A percentile compares a stretch with the other conserved stretches of the same genome.
Evolutionary conservation across 2,797 vertebrate species (phyloP).

Genomic region (Anguilla pacifica): DNA sequence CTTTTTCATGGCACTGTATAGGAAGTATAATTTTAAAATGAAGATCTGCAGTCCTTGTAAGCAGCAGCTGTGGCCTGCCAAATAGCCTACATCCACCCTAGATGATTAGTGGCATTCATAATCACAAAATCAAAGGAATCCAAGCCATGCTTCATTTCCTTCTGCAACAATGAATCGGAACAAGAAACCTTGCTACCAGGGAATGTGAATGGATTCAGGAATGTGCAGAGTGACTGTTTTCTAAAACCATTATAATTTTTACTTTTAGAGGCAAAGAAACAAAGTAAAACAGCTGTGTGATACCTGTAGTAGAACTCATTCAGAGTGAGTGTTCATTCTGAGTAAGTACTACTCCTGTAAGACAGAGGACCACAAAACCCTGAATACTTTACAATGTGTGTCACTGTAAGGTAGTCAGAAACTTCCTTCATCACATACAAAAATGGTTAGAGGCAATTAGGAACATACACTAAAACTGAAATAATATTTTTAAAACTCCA

Average conservation of each 20-base stretch:
- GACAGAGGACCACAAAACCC: too few species aligned
- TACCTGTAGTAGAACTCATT: background rate
- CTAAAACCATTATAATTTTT: background rate
- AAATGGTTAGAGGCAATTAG: too few species aligned
- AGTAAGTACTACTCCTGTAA: too few species aligned
- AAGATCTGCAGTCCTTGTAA: background rate
- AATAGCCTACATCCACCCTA: background rate
- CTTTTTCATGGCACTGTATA: too few species aligned
- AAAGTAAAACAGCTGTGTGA: background rate
- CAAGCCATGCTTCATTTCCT: background rate
- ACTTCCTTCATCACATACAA: too few species aligned
- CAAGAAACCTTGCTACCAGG: background rate
- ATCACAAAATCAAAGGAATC: background rate
- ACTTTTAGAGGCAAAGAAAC: background rate
- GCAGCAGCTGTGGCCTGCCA: slow-evolving; percentile 2
- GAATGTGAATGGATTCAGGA: background rate
- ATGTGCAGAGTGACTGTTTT: background rate
- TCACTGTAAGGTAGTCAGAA: too few species aligned
- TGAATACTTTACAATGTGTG: too few species aligned
- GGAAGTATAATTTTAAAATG: background rate
- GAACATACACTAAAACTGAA: too few species aligned
- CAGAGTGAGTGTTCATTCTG: background rate
- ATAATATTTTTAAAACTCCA: background rate
- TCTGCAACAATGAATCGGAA: background rate
- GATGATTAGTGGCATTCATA: background rate